Percentiles rank a stretch among this genome's conserved stretches.
phyloP scores from a whole-genome alignment of 2,113 vertebrate genomes.

The Taurulus bubalis region DNA sequence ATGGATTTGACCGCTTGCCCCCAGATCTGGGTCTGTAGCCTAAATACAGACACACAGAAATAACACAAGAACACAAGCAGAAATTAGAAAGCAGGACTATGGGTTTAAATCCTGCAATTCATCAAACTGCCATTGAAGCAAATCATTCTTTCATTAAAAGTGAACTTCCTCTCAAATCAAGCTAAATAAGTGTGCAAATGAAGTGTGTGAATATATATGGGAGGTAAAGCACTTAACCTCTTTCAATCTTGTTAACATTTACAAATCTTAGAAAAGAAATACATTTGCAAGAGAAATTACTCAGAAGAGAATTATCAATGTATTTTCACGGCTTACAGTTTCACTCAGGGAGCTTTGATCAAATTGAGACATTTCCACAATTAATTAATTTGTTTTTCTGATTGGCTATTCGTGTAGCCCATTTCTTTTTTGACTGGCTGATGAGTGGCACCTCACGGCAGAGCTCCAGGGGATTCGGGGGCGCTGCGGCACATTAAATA shows the following conservation, averaged over 20 bases:
- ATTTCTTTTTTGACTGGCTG: no score
- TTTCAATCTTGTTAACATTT: constrained; percentile 1
- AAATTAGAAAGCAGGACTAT: background rate
- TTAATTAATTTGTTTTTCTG: background rate
- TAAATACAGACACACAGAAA: constrained; percentile 60
- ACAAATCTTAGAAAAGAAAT: background rate
- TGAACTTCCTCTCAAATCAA: constrained; percentile 4
- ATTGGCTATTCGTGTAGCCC: no score
- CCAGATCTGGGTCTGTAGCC: constrained; percentile 94
- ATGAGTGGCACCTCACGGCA: no score
- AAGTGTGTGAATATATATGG: background rate
- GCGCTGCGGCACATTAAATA: no score
- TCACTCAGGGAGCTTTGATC: background rate
- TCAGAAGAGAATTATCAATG: constrained; percentile 5
- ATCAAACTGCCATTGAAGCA: constrained; percentile 16
- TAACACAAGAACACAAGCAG: background rate
- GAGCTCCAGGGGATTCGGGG: no score
- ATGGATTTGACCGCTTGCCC: constrained; percentile 90
- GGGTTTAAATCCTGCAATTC: constrained; percentile 8
- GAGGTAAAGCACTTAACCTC: background rate
- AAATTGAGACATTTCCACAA: background rate
- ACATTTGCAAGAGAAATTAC: background rate
- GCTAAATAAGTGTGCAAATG: background rate
- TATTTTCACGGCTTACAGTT: background rate
- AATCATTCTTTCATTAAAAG: constrained; percentile 7